phyloP scores from a whole-genome alignment of 2,888 invertebrate genomes.

The Camptogramma bilineatum region DNA sequence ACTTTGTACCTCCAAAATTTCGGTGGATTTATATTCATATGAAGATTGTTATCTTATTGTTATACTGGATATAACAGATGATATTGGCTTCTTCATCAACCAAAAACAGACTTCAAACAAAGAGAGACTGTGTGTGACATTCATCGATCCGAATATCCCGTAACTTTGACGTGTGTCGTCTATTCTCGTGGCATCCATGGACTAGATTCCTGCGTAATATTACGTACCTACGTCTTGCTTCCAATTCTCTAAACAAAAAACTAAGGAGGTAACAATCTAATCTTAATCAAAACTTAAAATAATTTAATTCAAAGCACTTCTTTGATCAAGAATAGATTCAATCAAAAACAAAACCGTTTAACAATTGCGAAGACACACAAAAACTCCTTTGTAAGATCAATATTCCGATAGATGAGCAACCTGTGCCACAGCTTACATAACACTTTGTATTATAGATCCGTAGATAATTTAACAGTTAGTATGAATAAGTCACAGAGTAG shows the following conservation, averaged over 20 bases:
- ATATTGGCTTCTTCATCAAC: too few relatives aligned
- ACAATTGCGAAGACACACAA: conserved; percentile 78
- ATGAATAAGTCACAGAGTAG: background rate
- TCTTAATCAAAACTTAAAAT: conserved; percentile 10
- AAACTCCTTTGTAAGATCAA: conserved; percentile 72
- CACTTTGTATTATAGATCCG: conserved; percentile 11
- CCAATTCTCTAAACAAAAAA: background rate
- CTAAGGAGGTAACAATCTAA: background rate
- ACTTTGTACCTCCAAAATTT: too few relatives aligned
- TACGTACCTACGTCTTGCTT: background rate
- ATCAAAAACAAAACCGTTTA: conserved; percentile 72
- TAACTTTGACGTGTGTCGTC: too few relatives aligned
- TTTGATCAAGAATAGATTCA: conserved; percentile 51
- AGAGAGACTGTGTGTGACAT: too few relatives aligned
- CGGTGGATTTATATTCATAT: too few relatives aligned
- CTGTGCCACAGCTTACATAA: conserved; percentile 49
- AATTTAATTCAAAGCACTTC: conserved; percentile 3
- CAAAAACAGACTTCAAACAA: too few relatives aligned
- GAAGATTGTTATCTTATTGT: too few relatives aligned
- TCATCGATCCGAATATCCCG: too few relatives aligned
- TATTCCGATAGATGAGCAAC: conserved; percentile 74
- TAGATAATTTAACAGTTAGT: conserved; percentile 18
- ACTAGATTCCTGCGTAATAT: background rate
- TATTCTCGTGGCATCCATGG: background rate
- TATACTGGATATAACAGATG: too few relatives aligned